Percentiles rank a stretch among this genome's conserved stretches.
Evolutionary conservation across 2,113 vertebrate species (phyloP).

Genomic region (Heterotilapia buettikoferi): DNA sequence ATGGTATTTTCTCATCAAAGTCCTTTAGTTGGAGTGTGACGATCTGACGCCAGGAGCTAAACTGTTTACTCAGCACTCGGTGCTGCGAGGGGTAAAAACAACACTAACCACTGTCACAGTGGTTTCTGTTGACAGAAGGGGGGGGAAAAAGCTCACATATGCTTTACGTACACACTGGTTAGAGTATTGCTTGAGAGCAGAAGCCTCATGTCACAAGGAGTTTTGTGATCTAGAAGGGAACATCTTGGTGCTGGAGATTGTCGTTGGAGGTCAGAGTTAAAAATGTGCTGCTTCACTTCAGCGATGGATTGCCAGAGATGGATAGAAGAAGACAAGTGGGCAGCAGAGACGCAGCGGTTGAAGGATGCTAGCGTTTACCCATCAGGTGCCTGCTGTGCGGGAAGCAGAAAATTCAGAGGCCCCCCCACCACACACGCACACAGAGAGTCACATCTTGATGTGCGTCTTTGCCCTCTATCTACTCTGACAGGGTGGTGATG

Average conservation of each 20-base stretch:
- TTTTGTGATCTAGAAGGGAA: neutral
- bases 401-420: neutral
- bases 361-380: conserved; percentile 16
- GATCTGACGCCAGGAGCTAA: neutral
- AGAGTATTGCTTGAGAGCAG: neutral
- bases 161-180: neutral
- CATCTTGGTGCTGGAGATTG: neutral
- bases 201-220: neutral
- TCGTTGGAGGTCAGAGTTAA: neutral
- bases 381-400: conserved; percentile 11
- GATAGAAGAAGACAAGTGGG: conserved; percentile 42
- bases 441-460: neutral
- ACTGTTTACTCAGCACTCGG: neutral
- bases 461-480: neutral
- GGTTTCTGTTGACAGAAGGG: neutral
- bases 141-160: neutral
- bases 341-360: neutral
- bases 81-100: neutral
- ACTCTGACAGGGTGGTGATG: neutral
- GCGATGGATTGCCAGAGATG: conserved; percentile 11
- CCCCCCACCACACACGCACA: neutral
- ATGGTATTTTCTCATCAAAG: neutral
- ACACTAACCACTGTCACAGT: neutral
- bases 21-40: neutral
- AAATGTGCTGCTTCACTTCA: neutral